Base-by-base conservation (phyloP, 2,113 vertebrate genomes). In the Ancistrus triradiatus region DNA sequence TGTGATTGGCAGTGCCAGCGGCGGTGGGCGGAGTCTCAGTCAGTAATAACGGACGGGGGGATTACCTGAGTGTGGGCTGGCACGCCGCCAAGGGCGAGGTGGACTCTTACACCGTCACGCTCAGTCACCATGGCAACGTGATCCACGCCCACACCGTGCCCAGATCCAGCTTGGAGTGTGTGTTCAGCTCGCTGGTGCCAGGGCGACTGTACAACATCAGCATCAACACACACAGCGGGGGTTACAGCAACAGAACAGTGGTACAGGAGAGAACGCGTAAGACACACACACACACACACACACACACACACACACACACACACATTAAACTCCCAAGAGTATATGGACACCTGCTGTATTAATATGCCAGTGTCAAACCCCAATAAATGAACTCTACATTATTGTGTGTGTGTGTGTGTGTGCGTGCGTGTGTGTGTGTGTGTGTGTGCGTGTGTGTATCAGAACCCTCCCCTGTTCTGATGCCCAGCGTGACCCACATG, bases 51-150 rank as follows among this genome's bases (percentile, higher is more conserved):
- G 96, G 95, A 0, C 91, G 91, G 0, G 86, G 73, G 24, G 93
- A 97, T 81, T 97, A 95, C 83, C 92, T 98, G 44, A 88, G 89
- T 2, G 84, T 97, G 57, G 95, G 95, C 5, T 98, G 96, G 96
- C 86, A 90, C 31, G 89, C 90, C 0, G 89, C 92, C 1, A 48
- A 76, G 1, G 96, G 95, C 14, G 91, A 95, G 2, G 84, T 97
- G 63, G 93, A 95, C 74, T 87, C 74, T 70, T 98, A 99, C 43
- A 76, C 91, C 52, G 92, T 97, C 31, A 88, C 81, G 0, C 89
- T 99, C 27, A 88, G 85, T 33, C 90, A 95, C 0, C 27, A 22
- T 1, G 79, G 83, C 49, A 86, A 58, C 53, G 76, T 79, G 0
- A 68, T 96, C 33, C 92, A 94, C 80, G 80, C 84, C 1, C 75